A percentile compares a stretch with the other conserved stretches of the same genome.
Evolutionary conservation across 2,113 vertebrate species (phyloP).

Genomic region (Gadus macrocephalus): DNA sequence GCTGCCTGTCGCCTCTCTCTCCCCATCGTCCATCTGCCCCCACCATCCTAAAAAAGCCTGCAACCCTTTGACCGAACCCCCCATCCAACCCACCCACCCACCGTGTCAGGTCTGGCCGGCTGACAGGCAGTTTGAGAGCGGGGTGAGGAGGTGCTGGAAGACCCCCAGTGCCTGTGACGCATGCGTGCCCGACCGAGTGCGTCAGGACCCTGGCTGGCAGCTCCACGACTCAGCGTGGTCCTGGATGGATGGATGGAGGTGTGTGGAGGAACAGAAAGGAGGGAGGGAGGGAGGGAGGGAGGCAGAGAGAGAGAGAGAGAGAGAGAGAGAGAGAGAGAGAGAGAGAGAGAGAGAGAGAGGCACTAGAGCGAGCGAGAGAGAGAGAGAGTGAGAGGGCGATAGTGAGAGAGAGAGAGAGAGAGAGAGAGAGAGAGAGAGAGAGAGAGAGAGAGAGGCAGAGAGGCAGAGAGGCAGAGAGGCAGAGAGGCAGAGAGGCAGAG

Average conservation of each 20-base stretch:
- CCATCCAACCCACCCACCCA: slow-evolving; percentile 32
- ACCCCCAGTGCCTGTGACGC: slow-evolving; percentile 46
- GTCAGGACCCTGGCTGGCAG: slow-evolving; percentile 62
- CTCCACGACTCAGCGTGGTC: slow-evolving; percentile 59
- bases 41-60: too few relatives aligned
- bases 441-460: slow-evolving; percentile 1
- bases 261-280: slow-evolving; percentile 58
- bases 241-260: slow-evolving; percentile 62
- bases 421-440: slow-evolving; percentile 35
- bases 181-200: slow-evolving; percentile 55
- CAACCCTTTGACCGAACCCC: slow-evolving; percentile 5
- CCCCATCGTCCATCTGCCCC: too few relatives aligned
- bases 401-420: slow-evolving; percentile 20
- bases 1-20: too few relatives aligned
- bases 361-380: too few relatives aligned
- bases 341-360: slow-evolving; percentile 5
- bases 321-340: slow-evolving; percentile 8
- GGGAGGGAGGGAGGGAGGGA: slow-evolving; percentile 5
- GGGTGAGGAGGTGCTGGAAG: slow-evolving; percentile 36
- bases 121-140: slow-evolving; percentile 40
- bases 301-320: slow-evolving; percentile 17
- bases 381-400: neutral
- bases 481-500: neutral
- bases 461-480: too few relatives aligned
- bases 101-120: slow-evolving; percentile 41